phyloP scores from a whole-genome alignment of 2,888 invertebrate species.

The Troides aeacus region DNA sequence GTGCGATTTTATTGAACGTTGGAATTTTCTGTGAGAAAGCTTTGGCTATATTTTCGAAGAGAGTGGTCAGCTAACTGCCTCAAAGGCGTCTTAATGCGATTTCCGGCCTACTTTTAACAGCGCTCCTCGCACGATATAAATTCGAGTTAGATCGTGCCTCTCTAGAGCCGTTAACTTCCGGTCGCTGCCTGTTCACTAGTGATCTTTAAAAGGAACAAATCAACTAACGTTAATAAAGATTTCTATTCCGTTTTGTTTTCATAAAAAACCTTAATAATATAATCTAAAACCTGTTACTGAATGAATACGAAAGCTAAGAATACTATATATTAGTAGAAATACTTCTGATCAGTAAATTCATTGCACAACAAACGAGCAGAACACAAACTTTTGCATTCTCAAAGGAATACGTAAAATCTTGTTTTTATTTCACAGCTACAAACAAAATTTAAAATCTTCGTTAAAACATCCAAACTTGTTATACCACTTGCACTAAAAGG shows the following conservation, averaged over 20 bases:
- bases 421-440: constrained; percentile 5
- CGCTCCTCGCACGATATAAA: constrained; percentile 67
- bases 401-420: background rate
- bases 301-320: background rate
- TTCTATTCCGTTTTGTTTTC: background rate
- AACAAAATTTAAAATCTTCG: constrained; percentile 17
- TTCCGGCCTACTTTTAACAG: constrained; percentile 69
- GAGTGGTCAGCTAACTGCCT: constrained; percentile 52
- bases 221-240: background rate
- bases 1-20: background rate
- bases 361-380: background rate
- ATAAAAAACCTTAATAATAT: background rate
- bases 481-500: constrained; percentile 21
- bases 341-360: background rate
- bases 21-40: constrained; percentile 9
- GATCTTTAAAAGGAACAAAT: constrained; percentile 14
- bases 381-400: constrained; percentile 5
- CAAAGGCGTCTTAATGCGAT: constrained; percentile 70
- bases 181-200: constrained; percentile 40
- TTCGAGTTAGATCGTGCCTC: constrained; percentile 57
- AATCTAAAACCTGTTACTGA: background rate
- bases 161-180: constrained; percentile 42
- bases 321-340: background rate
- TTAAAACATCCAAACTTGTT: constrained; percentile 10
- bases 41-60: constrained; percentile 49